phyloP scores from a whole-genome alignment of 2,113 vertebrate genomes.

The Sula dactylatra region DNA sequence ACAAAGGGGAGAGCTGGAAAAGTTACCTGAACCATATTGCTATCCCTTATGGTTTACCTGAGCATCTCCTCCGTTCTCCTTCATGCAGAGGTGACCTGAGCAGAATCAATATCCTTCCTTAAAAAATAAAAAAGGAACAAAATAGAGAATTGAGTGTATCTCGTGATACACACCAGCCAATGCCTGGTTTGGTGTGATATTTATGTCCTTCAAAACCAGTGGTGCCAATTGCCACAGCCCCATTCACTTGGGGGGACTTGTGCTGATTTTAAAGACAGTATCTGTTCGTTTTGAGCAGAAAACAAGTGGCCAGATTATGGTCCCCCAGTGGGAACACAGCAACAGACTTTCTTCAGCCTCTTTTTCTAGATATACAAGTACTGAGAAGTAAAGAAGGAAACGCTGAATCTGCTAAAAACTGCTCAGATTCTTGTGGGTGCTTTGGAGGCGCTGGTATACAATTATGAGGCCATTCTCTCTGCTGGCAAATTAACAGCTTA shows the following conservation, averaged over 20 bases:
- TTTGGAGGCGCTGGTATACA: constrained; percentile 45
- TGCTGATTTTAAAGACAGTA: not conserved
- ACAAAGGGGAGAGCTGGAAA: not conserved
- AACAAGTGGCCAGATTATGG: not conserved
- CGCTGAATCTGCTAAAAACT: constrained; percentile 35
- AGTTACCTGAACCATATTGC: not conserved
- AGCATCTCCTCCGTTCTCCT: not conserved
- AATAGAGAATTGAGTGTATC: not conserved
- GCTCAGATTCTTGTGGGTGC: constrained; percentile 57
- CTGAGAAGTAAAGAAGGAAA: constrained; percentile 41
- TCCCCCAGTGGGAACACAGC: not conserved
- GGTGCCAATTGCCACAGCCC: not conserved
- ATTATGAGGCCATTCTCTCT: constrained; percentile 58
- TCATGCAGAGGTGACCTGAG: not conserved
- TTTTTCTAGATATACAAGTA: not conserved
- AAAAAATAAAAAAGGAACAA: not conserved
- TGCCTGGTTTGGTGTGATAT: not conserved
- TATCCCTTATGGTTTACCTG: not conserved
- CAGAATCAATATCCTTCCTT: not conserved
- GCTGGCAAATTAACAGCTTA: constrained; percentile 62
- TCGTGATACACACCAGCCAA: too few relatives aligned
- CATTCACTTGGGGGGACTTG: not conserved
- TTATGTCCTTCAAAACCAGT: not conserved
- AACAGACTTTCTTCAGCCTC: constrained; percentile 18
- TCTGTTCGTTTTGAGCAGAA: not conserved